Evolutionary conservation across 2,113 vertebrate species (phyloP).

Genomic region (human (Homo sapiens)): GRCh38 chr1:91346001-91346500

Average conservation of each 20-base stretch:
- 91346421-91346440: background rate
- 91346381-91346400: background rate
- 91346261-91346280: conserved; percentile 18
- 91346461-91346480: conserved; percentile 5
- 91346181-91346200: background rate
- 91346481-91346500: conserved; percentile 7
- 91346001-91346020: background rate
- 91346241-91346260: conserved; percentile 35
- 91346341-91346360: background rate
- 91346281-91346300: background rate
- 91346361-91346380: background rate
- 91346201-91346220: background rate
- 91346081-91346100: background rate
- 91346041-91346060: background rate
- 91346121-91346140: background rate
- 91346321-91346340: background rate
- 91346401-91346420: background rate
- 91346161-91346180: background rate
- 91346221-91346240: background rate
- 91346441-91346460: background rate
- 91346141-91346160: background rate
- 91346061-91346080: background rate
- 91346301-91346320: conserved; percentile 1
- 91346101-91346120: background rate
- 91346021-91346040: background rate